A percentile compares a stretch with the other conserved stretches of the same genome.
phyloP scores from a whole-genome alignment of 30 jellyfish, hydroid and myxozoan genomes.

The Rhopilema esculentum region DNA sequence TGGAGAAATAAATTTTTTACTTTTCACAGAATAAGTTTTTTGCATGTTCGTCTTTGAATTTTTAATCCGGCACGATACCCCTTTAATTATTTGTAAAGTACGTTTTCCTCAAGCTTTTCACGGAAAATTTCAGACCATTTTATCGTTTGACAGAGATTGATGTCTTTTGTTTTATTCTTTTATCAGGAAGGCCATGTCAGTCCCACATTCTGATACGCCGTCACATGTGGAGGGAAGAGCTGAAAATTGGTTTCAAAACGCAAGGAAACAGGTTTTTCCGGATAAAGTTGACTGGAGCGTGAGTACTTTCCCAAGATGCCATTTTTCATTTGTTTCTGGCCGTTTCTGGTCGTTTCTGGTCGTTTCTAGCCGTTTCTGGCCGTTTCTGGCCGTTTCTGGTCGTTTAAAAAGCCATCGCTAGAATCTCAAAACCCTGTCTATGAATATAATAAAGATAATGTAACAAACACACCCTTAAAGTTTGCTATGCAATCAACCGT shows the following conservation, averaged over 20 bases:
- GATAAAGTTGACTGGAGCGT: conserved; percentile 94
- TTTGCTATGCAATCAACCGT: no score
- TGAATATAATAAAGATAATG: no score
- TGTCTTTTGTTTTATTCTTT: conserved; percentile 4
- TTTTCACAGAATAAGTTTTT: background rate
- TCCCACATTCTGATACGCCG: conserved; percentile 75
- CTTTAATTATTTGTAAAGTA: no score
- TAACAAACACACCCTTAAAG: no score
- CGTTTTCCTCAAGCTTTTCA: no score
- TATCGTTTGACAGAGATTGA: background rate
- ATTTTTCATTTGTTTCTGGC: no score
- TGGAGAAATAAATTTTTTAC: background rate
- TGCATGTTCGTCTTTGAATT: background rate
- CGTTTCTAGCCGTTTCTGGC: no score
- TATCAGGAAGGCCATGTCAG: conserved; percentile 96
- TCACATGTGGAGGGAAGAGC: conserved; percentile 15
- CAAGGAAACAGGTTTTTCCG: conserved; percentile 64
- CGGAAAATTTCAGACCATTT: no score
- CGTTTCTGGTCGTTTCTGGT: no score
- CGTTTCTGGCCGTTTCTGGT: no score
- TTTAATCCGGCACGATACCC: no score
- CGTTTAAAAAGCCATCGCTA: background rate
- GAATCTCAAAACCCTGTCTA: no score
- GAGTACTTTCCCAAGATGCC: conserved; percentile 20
- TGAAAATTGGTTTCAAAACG: conserved; percentile 70